phyloP scores from a whole-genome alignment of 2,888 invertebrate genomes.

The Taphrorychus bicolor region DNA sequence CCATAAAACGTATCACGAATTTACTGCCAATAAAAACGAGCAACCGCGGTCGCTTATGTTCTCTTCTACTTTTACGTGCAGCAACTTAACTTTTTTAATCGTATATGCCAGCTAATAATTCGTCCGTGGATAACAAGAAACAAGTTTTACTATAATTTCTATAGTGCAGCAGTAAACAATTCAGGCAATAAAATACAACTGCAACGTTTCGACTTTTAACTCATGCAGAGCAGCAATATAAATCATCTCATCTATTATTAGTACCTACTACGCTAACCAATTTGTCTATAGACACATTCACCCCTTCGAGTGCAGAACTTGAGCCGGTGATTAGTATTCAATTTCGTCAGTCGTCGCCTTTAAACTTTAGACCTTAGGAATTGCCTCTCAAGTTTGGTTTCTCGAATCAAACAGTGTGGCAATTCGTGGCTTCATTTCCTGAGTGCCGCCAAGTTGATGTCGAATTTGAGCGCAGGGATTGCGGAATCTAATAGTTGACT shows the following conservation, averaged over 20 bases:
- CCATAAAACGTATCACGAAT: slow-evolving; percentile 15
- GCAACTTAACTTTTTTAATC: slow-evolving; percentile 16
- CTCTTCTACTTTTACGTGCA: slow-evolving; percentile 25
- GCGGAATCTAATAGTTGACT: slow-evolving; percentile 12
- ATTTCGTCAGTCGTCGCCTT: slow-evolving; percentile 1
- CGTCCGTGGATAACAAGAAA: not conserved
- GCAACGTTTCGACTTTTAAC: too few relatives aligned
- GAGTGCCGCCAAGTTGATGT: slow-evolving; percentile 17
- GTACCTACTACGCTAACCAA: not conserved
- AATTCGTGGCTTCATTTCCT: slow-evolving; percentile 24
- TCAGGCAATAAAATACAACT: too few relatives aligned
- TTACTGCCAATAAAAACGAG: slow-evolving; percentile 24
- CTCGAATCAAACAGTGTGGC: slow-evolving; percentile 8
- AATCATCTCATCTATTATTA: not conserved
- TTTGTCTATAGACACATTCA: not conserved
- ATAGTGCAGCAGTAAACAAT: not conserved
- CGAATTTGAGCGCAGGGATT: slow-evolving; percentile 14
- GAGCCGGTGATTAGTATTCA: slow-evolving; percentile 6
- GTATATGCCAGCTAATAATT: not conserved
- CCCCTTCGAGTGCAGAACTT: not conserved
- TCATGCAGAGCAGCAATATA: not conserved
- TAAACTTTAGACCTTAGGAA: not conserved
- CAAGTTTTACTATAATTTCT: not conserved
- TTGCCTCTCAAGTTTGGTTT: slow-evolving; percentile 6
- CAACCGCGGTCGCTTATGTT: slow-evolving; percentile 28